phyloP scores from a whole-genome alignment of 2,888 invertebrate species.

The Hololepta plana region DNA sequence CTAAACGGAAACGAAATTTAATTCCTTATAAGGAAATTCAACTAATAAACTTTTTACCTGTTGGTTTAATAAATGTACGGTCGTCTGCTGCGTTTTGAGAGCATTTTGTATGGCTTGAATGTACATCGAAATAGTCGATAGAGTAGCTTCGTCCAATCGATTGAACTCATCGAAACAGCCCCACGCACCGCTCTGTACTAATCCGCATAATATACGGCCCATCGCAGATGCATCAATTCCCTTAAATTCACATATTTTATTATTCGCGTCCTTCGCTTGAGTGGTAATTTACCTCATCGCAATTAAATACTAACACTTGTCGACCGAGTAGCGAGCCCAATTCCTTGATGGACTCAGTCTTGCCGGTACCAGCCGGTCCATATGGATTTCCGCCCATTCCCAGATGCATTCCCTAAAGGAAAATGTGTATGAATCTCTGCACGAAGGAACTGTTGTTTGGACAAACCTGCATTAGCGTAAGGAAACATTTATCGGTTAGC shows the following conservation, averaged over 20 bases:
- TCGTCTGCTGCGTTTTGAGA: slow-evolving; percentile 40
- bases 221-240: slow-evolving; percentile 91
- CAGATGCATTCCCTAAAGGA: slow-evolving; percentile 65
- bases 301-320: slow-evolving; percentile 90
- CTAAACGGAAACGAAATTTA: slow-evolving; percentile 25
- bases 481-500: slow-evolving; percentile 91
- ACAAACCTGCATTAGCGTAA: slow-evolving; percentile 78
- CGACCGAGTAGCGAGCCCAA: slow-evolving; percentile 78
- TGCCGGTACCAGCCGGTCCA: slow-evolving; percentile 97
- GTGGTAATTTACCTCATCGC: slow-evolving; percentile 62
- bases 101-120: slow-evolving; percentile 81
- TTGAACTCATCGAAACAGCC: slow-evolving; percentile 99
- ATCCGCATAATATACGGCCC: slow-evolving; percentile 82
- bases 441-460: neutral
- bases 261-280: slow-evolving; percentile 1
- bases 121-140: slow-evolving; percentile 89
- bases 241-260: slow-evolving; percentile 24
- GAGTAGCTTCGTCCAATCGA: slow-evolving; percentile 80
- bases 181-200: slow-evolving; percentile 93
- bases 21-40: neutral
- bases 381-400: slow-evolving; percentile 97
- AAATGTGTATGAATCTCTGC: slow-evolving; percentile 2
- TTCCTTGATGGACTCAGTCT: slow-evolving; percentile 97
- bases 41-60: slow-evolving; percentile 27
- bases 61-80: slow-evolving; percentile 32